phyloP scores from a whole-genome alignment of 2,888 invertebrate species.

The Cenopis cana region DNA sequence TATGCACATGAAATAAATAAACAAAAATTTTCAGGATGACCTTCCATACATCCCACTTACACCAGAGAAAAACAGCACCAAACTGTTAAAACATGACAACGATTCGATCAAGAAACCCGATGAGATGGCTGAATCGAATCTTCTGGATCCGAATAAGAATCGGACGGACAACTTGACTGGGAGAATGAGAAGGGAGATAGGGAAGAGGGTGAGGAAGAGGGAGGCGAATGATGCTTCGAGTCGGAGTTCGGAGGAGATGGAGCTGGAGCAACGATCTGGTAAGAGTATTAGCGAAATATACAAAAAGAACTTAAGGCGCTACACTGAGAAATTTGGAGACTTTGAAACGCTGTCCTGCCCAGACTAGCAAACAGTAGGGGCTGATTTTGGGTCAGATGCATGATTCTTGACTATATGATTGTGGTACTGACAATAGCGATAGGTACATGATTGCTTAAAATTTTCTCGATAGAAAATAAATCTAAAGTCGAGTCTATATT shows the following conservation, averaged over 20 bases:
- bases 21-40: conserved; percentile 57
- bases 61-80: conserved; percentile 67
- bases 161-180: conserved; percentile 57
- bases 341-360: no score
- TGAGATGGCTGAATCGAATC: conserved; percentile 69
- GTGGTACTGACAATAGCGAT: no score
- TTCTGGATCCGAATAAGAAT: conserved; percentile 65
- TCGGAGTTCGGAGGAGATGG: conserved; percentile 72
- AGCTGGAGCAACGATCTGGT: conserved; percentile 57
- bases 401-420: no score
- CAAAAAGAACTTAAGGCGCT: no score
- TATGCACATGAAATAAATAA: no score
- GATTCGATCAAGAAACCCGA: conserved; percentile 63
- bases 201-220: conserved; percentile 53
- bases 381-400: no score
- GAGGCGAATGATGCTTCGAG: conserved; percentile 63
- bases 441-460: no score
- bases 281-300: no score
- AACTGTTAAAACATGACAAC: conserved; percentile 62
- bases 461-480: no score
- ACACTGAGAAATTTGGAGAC: no score
- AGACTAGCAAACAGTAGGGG: no score
- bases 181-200: conserved; percentile 53
- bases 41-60: conserved; percentile 63
- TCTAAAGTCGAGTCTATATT: no score